Conservation (phyloP, 2,797 vertebrate species). For the Artibeus jamaicensis region DNA sequence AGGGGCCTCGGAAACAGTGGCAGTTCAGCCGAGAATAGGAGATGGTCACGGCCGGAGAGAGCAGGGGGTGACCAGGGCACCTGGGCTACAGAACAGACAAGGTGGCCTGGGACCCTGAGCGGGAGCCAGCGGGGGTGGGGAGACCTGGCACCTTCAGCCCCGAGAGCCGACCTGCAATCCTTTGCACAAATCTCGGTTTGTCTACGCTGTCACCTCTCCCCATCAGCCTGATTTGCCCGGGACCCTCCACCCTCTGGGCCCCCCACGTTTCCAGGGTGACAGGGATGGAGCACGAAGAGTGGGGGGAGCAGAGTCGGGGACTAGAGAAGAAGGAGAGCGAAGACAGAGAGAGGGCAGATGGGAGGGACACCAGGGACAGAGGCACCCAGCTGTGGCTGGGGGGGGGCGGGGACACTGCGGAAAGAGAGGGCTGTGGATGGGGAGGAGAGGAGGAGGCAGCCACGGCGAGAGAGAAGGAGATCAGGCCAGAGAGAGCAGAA, state of each 20-base stretch:
- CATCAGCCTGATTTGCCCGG: not conserved
- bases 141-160: no score
- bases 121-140: not conserved
- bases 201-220: not conserved
- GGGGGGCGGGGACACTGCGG: not conserved
- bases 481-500: not conserved
- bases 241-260: not conserved
- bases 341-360: no score
- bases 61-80: not conserved
- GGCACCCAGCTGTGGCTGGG: no score
- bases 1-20: not conserved
- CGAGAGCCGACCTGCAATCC: fast-evolving
- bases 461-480: not conserved
- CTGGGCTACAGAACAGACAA: not conserved
- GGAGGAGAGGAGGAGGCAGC: not conserved
- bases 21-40: not conserved
- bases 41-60: not conserved
- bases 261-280: not conserved
- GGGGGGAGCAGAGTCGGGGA: not conserved
- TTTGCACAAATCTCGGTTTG: not conserved
- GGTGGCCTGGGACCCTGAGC: not conserved
- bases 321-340: no score
- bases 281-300: not conserved
- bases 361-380: not conserved
- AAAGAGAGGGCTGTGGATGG: not conserved